These are phyloP conservation scores for Petroica traversi DNA, from an alignment of 2,113 vertebrate genomes.

Conservation along the genomic window DNA sequence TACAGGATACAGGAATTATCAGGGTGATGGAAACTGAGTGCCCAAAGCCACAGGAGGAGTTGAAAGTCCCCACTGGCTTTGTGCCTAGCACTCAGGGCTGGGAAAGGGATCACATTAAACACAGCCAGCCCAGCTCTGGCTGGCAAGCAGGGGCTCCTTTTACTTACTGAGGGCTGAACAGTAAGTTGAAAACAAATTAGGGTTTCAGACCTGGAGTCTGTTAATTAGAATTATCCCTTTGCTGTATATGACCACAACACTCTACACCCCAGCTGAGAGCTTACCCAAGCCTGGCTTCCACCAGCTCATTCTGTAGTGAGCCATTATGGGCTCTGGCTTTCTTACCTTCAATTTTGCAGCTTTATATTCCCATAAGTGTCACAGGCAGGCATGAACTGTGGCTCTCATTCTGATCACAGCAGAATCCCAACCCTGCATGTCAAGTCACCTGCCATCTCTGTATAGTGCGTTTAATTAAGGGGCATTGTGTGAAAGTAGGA, in stretches of 20 bases:
- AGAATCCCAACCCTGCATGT: not conserved
- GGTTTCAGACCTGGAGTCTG: not conserved
- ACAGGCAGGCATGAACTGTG: not conserved
- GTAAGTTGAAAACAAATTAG: not conserved
- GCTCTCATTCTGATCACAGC: constrained; percentile 5
- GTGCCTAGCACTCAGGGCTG: not conserved
- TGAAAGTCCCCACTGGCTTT: not conserved
- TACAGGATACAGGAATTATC: not conserved
- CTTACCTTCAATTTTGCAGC: not conserved
- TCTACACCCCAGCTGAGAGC: not conserved
- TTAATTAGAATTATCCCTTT: not conserved
- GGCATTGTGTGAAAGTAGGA: constrained; percentile 36
- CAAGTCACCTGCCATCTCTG: constrained; percentile 31
- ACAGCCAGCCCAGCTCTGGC: not conserved
- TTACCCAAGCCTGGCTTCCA: not conserved
- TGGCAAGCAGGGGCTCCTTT: not conserved
- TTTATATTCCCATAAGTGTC: not conserved
- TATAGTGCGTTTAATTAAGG: not conserved
- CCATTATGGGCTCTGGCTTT: not conserved
- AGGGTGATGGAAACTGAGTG: not conserved
- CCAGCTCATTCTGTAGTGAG: not conserved
- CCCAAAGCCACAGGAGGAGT: not conserved
- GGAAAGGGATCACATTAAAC: not conserved
- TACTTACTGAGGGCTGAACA: not conserved
- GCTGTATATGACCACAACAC: not conserved